Percentiles rank a stretch among this genome's conserved stretches.
Conservation (phyloP, 2,797 vertebrate genomes). For the Lepidocolaptes lacrymiger region DNA sequence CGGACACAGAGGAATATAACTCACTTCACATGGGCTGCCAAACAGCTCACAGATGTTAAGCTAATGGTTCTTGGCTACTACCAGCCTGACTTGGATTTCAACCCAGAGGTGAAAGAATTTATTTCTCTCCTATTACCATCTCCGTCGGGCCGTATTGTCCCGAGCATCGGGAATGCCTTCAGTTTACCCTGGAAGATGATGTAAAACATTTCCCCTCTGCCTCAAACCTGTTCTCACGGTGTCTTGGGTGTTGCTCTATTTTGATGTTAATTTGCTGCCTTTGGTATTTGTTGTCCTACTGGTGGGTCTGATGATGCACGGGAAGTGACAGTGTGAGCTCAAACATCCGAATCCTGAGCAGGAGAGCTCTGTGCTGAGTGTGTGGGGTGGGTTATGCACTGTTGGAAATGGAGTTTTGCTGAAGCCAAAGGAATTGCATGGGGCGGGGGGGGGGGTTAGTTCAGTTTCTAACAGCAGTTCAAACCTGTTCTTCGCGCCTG, state of each 20-base stretch:
- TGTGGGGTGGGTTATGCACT: neutral
- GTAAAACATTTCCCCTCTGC: neutral
- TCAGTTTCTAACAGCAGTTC: no score
- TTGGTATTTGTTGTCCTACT: neutral
- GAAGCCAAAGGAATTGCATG: no score
- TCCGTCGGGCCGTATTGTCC: slow-evolving; percentile 6
- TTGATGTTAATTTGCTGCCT: neutral
- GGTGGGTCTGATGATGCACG: neutral
- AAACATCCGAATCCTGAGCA: neutral
- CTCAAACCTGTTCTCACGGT: neutral
- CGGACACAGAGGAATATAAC: neutral
- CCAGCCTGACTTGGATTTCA: slow-evolving; percentile 56
- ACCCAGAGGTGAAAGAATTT: slow-evolving; percentile 52
- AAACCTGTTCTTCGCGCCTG: no score
- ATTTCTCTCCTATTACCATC: slow-evolving; percentile 29
- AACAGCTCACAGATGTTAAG: slow-evolving; percentile 57
- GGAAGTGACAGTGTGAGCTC: neutral
- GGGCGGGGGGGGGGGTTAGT: no score
- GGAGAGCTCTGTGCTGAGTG: neutral
- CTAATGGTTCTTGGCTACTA: slow-evolving; percentile 54
- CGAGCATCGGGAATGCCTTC: neutral
- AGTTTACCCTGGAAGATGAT: neutral
- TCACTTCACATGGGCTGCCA: slow-evolving; percentile 28
- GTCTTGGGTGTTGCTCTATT: neutral
- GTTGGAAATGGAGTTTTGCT: no score